Base-by-base conservation (phyloP, 2,888 invertebrate species). In the Temnothorax unifasciatus region DNA sequence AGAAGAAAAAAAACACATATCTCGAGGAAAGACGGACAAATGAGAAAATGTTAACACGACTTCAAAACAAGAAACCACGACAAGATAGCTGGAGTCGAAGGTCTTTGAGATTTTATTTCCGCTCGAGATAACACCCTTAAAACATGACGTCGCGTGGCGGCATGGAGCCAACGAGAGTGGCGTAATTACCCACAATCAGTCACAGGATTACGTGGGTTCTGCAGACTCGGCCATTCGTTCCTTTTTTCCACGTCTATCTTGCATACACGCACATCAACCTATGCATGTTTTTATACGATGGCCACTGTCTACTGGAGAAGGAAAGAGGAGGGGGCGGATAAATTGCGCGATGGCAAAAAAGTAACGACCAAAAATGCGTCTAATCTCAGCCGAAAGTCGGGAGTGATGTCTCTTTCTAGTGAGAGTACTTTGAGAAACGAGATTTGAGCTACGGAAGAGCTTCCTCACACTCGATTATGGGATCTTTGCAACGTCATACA, bases 121-220 rank as follows among this genome's bases (percentile, higher is more conserved):
- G 69, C 89, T 57, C 85, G 89, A 87, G 89, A 89, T 87, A 81
- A 73, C 87, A 89, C 87, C 85, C 87, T 79, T 82, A 82, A 69
- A 81, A 81, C 68, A 77, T 82, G 87, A 82, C 83, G 87, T 89
- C 85, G 89, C 89, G 86, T 83, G 88, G 85, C 87, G 85, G 73
- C 84, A 61, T 69, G 64, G 64, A 74, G 71, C 82, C 85, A 69
- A 73, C 83, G 84, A 76, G 73, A 88, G 85, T 84, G 68, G 75
- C 88, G 86, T 90, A 90, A 90, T 90, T 90, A 90, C 90, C 88
- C 79, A 66, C 88, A 87, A 90, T 90, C 90, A 90, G 90, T 90
- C 90, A 90, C 84, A 84, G 88, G 90, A 90, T 90, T 90, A 90
- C 88, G 86, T 71, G 85, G 86, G 85, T 85, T 85, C 89, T 75